These are phyloP conservation scores for Melanotaenia boesemani DNA, from an alignment of 2,797 vertebrate species.

Conservation along the genomic window DNA sequence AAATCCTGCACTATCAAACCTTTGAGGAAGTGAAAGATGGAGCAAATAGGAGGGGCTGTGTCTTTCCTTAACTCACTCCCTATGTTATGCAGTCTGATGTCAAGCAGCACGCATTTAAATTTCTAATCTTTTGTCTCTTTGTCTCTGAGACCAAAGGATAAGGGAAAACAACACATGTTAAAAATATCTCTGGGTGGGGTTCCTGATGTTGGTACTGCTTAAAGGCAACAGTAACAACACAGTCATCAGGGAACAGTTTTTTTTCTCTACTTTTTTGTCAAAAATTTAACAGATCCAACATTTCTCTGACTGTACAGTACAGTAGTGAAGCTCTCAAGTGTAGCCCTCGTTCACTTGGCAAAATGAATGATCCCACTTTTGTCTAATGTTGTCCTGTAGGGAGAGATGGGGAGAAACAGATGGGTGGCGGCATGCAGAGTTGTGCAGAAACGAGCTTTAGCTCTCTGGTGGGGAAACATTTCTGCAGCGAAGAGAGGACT, in stretches of 20 bases:
- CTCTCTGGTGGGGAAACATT: conserved; percentile 29
- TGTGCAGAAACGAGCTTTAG: conserved; percentile 37
- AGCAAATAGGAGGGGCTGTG: conserved; percentile 25
- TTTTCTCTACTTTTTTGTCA: conserved; percentile 38
- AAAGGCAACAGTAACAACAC: conserved; percentile 49
- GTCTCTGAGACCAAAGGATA: conserved; percentile 17
- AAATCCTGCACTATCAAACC: conserved; percentile 35
- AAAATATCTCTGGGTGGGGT: conserved; percentile 47
- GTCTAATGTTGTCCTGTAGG: conserved; percentile 47
- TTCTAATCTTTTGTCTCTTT: conserved; percentile 58
- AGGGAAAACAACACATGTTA: too few species aligned
- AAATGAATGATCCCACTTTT: conserved; percentile 51
- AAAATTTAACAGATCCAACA: conserved; percentile 39
- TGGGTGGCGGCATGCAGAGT: conserved; percentile 34
- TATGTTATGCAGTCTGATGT: conserved; percentile 41
- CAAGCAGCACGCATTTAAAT: conserved; percentile 43
- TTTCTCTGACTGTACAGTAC: conserved; percentile 27
- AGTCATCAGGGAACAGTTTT: conserved; percentile 50
- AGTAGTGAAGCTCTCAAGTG: conserved; percentile 30
- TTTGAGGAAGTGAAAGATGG: conserved; percentile 34
- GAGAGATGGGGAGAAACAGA: conserved; percentile 45
- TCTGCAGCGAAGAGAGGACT: conserved; percentile 45
- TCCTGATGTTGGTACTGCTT: conserved; percentile 52
- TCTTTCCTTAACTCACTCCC: conserved; percentile 32
- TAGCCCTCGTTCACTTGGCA: conserved; percentile 38